These are phyloP conservation scores for Ichneumoninae sp. DNA, from an alignment of 2,888 invertebrate species.

Conservation along the genomic window DNA sequence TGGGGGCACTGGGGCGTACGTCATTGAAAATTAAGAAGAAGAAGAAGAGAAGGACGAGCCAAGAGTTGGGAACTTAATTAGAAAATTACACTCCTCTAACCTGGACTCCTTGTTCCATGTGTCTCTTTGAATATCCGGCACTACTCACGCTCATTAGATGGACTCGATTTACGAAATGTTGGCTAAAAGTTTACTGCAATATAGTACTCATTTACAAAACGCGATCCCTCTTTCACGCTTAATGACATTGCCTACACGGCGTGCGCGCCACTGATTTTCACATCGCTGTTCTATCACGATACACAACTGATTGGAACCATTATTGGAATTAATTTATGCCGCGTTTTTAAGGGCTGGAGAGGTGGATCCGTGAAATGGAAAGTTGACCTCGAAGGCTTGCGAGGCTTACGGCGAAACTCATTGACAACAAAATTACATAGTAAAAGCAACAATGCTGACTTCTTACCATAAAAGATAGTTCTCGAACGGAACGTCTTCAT, in stretches of 20 bases:
- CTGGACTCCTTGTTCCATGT: background rate
- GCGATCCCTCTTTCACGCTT: constrained; percentile 23
- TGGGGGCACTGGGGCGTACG: background rate
- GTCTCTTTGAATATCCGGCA: constrained; percentile 32
- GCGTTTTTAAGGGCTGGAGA: background rate
- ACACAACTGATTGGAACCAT: constrained; percentile 30
- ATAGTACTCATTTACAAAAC: constrained; percentile 20
- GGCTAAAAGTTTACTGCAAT: constrained; percentile 19
- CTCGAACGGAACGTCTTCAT: too few species aligned
- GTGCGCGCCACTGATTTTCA: constrained; percentile 45
- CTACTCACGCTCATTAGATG: background rate
- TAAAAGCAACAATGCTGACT: too few species aligned
- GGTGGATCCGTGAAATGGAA: background rate
- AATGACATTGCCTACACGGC: constrained; percentile 38
- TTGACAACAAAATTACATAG: too few species aligned
- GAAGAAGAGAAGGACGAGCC: background rate
- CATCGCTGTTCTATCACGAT: constrained; percentile 44
- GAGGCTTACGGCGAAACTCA: background rate
- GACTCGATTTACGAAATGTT: constrained; percentile 10
- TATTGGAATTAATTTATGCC: constrained; percentile 33
- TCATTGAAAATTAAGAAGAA: background rate
- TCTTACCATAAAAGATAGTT: too few species aligned
- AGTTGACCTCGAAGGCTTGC: background rate
- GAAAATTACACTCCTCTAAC: background rate
- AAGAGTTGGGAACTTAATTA: constrained; percentile 8